Percentiles rank a stretch among this genome's conserved stretches.
These are phyloP conservation scores for Trinectes maculatus DNA, from an alignment of 2,113 vertebrate species.

Conservation along the genomic window DNA sequence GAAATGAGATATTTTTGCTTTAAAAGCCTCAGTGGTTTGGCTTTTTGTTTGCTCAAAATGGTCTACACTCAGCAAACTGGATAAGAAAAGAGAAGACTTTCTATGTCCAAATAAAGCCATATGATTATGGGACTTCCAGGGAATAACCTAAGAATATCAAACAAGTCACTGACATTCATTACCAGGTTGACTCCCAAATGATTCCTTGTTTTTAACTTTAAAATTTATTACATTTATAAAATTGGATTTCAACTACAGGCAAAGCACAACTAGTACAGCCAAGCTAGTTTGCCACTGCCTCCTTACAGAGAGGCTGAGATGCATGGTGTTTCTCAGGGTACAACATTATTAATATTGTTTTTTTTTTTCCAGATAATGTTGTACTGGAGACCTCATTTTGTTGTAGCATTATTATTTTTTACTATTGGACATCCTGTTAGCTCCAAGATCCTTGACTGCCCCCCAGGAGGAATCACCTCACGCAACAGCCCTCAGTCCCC, in stretches of 20 bases:
- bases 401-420: background rate
- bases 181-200: background rate
- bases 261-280: background rate
- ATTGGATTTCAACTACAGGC: background rate
- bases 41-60: too few species aligned
- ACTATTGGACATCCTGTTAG: background rate
- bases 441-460: conserved; percentile 8
- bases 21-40: too few species aligned
- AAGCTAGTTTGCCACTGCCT: background rate
- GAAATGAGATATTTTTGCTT: too few species aligned
- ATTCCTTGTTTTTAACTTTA: background rate
- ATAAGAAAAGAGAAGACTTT: too few species aligned
- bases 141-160: too few species aligned
- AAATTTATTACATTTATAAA: too few species aligned
- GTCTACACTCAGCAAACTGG: too few species aligned
- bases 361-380: too few species aligned
- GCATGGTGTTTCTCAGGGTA: background rate
- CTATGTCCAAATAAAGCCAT: too few species aligned
- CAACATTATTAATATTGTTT: background rate
- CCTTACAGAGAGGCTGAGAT: background rate
- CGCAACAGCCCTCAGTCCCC: conserved; percentile 3
- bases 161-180: too few species aligned
- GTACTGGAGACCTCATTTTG: background rate
- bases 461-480: conserved; percentile 13
- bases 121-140: too few species aligned